phyloP scores from a whole-genome alignment of 2,797 vertebrate genomes.

The Eospalax fontanierii region DNA sequence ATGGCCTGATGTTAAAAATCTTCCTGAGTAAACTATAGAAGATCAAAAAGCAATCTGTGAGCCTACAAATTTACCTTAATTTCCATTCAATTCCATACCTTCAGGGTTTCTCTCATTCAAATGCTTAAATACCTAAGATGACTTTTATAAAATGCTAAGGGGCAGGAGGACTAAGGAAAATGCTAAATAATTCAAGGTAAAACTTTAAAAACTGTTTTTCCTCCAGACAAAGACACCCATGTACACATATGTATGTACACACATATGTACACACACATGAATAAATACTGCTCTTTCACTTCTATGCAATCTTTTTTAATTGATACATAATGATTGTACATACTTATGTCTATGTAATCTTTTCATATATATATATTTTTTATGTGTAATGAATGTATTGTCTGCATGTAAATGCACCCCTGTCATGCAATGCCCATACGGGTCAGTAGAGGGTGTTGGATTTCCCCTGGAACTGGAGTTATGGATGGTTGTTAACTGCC shows the following conservation, averaged over 20 bases:
- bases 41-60: slow-evolving; percentile 13
- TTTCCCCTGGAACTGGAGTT: too few species aligned
- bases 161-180: slow-evolving; percentile 28
- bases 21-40: not conserved
- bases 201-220: slow-evolving; percentile 22
- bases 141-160: slow-evolving; percentile 55
- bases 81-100: slow-evolving; percentile 11
- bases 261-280: not conserved
- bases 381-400: too few species aligned
- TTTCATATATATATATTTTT: too few species aligned
- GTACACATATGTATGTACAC: not conserved
- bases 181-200: slow-evolving; percentile 30
- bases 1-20: slow-evolving; percentile 18
- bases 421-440: too few species aligned
- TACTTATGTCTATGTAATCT: not conserved
- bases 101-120: slow-evolving; percentile 22
- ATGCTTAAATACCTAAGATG: slow-evolving; percentile 58
- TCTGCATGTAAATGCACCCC: too few species aligned
- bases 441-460: too few species aligned
- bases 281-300: slow-evolving; percentile 4
- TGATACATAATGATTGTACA: not conserved
- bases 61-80: slow-evolving; percentile 37
- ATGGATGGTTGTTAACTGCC: too few species aligned
- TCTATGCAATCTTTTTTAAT: not conserved
- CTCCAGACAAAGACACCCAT: not conserved